A percentile compares a stretch with the other conserved stretches of the same genome.
Conservation (phyloP, 2,113 vertebrate genomes). For the Microtus ochrogaster region DNA sequence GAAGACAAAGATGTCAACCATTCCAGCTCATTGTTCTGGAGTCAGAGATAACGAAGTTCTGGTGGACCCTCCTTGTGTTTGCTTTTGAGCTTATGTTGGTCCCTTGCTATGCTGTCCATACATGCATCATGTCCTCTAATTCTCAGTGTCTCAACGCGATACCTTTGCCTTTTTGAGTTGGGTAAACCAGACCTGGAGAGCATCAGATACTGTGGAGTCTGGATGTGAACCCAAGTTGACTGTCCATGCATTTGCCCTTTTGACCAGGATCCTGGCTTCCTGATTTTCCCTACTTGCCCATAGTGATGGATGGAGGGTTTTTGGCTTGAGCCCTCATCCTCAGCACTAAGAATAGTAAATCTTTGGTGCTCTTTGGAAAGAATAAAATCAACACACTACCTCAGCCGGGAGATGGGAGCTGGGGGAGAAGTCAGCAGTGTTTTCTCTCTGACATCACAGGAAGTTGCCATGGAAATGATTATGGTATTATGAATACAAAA, state of each 20-base stretch:
- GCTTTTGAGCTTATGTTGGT: neutral
- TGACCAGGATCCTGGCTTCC: neutral
- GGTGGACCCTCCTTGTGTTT: neutral
- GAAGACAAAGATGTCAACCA: neutral
- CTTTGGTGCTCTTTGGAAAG: constrained; percentile 44
- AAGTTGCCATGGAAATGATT: constrained; percentile 72
- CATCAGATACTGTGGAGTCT: neutral
- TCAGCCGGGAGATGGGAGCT: constrained; percentile 32
- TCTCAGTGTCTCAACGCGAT: neutral
- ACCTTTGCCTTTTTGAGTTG: neutral
- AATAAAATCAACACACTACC: constrained; percentile 56
- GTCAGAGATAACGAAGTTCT: constrained; percentile 12
- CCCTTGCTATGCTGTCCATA: neutral
- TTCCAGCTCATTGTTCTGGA: neutral
- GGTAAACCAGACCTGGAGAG: neutral
- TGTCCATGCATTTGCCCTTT: neutral
- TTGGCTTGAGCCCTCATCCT: neutral
- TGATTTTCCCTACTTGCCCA: neutral
- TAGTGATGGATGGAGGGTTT: neutral
- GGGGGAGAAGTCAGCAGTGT: constrained; percentile 19
- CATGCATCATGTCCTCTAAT: neutral
- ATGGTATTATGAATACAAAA: constrained; percentile 72
- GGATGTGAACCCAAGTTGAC: neutral
- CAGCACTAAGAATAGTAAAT: constrained; percentile 1
- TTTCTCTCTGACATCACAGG: constrained; percentile 76